Evolutionary conservation across 2,888 invertebrate genomes (phyloP), one percentile per base, ranked within the genome.

Genomic region (Notodonta ziczac): DNA sequence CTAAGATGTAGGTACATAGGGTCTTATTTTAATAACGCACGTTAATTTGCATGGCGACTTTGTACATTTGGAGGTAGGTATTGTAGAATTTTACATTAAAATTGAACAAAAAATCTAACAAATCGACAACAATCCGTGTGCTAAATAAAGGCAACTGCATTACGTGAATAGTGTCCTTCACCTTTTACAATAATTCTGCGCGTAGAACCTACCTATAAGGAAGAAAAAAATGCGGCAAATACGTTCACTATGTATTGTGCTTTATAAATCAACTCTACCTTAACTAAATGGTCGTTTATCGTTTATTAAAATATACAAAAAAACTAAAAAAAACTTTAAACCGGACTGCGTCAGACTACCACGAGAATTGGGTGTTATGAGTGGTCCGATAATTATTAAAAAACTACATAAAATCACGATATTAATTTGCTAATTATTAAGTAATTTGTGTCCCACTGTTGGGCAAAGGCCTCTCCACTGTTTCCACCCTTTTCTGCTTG

Each of bases 101-200:
- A 32, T 13, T 12, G 32, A 48, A 35, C 13, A 59, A 57, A 52
- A 42, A 61, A 55, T 32, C 52, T 52, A 52, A 52, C 52, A 52
- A 52, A 52, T 52, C 32, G 24, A 6, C 52, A 32, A 32, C 35
- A 57, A 57, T 13, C 6, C 46, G 46, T 46, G 5, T 13, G 10
- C n/a, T 46, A 46, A 46, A 13, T 46, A 46, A 13, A 46, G n/a
- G 46, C n/a, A 46, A n/a, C 13, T 42, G 10, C 46, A 46, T 5
- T n/a, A n/a, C 64, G 55, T 61, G 58, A 62, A 61, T 63, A 67
- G 59, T 58, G 72, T 62, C 78, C 79, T 80, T 77, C 74, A 74
- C 72, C 76, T 75, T 69, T 70, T 71, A 65, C 60, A 66, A 69
- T 63, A 60, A 54, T 57, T 66, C 59, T 65, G 63, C 64, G 42